These are phyloP conservation scores for Drosophila emarginata DNA, from an alignment of 2,888 invertebrate species.

Conservation along the genomic window DNA sequence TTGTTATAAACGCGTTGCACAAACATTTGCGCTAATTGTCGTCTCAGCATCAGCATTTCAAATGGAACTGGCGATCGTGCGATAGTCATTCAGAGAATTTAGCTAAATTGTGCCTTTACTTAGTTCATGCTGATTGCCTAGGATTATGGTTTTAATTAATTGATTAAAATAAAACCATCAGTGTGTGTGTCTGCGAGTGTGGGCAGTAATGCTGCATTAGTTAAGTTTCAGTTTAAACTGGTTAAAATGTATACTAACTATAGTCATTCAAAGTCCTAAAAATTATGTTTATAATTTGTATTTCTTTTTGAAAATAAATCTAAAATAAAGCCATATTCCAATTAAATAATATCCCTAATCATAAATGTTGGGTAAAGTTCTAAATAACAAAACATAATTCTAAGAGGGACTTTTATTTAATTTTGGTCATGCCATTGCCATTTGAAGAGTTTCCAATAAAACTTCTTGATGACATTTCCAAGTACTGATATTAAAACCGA, in stretches of 20 bases:
- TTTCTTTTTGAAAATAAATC: too few species aligned
- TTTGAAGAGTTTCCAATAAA: background rate
- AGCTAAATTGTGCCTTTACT: background rate
- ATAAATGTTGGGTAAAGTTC: background rate
- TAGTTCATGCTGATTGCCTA: conserved; percentile 41
- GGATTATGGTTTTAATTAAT: conserved; percentile 65
- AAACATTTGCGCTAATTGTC: conserved; percentile 67
- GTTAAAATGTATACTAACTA: background rate
- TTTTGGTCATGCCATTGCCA: background rate
- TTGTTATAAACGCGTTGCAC: conserved; percentile 25
- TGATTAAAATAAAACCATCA: conserved; percentile 62
- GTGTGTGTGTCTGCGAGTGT: conserved; percentile 12
- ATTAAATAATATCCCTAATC: too few species aligned
- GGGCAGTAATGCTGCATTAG: background rate
- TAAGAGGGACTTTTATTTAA: background rate
- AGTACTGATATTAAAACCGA: conserved; percentile 13
- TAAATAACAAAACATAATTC: background rate
- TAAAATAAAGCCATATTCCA: too few species aligned
- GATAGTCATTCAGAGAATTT: conserved; percentile 12
- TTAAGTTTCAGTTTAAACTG: conserved; percentile 33
- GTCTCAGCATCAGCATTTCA: conserved; percentile 69
- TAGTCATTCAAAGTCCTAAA: too few species aligned
- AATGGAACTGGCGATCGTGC: conserved; percentile 58
- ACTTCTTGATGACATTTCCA: conserved; percentile 13
- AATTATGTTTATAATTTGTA: too few species aligned